Evolutionary conservation across 2,888 invertebrate species (phyloP).

Genomic region (Coleophora flavipennella): DNA sequence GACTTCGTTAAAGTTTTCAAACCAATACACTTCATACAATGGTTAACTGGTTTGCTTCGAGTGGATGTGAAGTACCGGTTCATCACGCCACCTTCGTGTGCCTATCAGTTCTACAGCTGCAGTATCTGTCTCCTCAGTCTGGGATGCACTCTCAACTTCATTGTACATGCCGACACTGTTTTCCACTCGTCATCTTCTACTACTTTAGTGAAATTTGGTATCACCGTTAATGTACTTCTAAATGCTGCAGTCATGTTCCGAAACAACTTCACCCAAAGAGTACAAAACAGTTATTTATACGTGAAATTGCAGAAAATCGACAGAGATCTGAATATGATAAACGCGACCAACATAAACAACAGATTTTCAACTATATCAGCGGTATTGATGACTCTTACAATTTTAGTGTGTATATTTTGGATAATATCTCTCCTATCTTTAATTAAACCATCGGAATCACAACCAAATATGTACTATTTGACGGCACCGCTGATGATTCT

Average conservation of each 20-base stretch:
- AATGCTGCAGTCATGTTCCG: constrained; percentile 2
- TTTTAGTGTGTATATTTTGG: too few species aligned
- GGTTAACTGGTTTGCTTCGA: constrained; percentile 32
- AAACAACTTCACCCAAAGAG: constrained; percentile 20
- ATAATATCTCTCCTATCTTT: too few species aligned
- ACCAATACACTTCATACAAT: constrained; percentile 26
- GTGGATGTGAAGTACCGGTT: constrained; percentile 32
- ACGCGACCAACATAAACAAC: too few species aligned
- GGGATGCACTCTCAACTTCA: not conserved
- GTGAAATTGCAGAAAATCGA: constrained; percentile 43
- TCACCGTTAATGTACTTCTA: constrained; percentile 14
- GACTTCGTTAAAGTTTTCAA: constrained; percentile 27
- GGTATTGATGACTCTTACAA: too few species aligned
- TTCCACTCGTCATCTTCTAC: not conserved
- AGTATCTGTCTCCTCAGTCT: not conserved
- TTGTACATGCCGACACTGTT: constrained; percentile 1
- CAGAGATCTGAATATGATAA: constrained; percentile 11
- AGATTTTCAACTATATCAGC: too few species aligned
- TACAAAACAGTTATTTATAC: constrained; percentile 33
- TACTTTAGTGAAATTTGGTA: constrained; percentile 7
- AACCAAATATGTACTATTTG: too few species aligned
- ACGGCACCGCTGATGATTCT: too few species aligned
- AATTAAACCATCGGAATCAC: too few species aligned
- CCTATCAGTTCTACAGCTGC: constrained; percentile 30
- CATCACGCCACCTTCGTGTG: constrained; percentile 28